Evolutionary conservation across 1,140 invertebrate genomes (phyloP), one percentile per base, ranked within the genome.

Genomic region (Drosophila pandora): DNA sequence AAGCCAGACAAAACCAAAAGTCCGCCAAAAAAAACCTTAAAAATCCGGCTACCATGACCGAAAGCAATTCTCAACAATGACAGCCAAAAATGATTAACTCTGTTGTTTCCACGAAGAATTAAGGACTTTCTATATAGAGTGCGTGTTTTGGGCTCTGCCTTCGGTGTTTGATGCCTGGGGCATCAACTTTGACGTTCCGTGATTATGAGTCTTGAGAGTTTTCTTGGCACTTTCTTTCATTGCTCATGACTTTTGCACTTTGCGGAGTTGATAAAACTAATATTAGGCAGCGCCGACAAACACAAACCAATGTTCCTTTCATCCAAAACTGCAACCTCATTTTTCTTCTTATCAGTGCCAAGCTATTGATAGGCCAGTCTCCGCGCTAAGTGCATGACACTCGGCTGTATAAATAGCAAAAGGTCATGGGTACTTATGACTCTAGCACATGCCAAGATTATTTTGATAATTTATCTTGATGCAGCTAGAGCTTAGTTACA

Each of bases 181-280:
- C 70, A 82, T 87, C 87, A 88, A 76, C 71, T 88, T 75, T 88
- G 76, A 82, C 79, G 88, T 79, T 82, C 67, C 82, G 61, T 79
- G 82, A 85, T 87, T 81, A 87, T 85, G 78, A 67, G 74, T 70
- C 77, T 74, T 75, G 50, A 74, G 68, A 74, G 62, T 62, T 70
- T 55, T 39, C 21, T 28, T 7, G 41, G n/a, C 37, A 8, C 2
- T 45, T 32, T 57, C 34, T 57, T 59, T 53, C 47, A 28, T n/a
- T 65, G 62, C 28, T 53, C 77, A 74, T 85, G 81, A 87, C 81
- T 87, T 85, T 85, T 74, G 77, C 82, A 81, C 81, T 85, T 85
- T 85, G 59, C 52, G n/a, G 65, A 85, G 81, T 81, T 84, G 67
- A 59, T 65, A 61, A 80, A 85, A 85, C 74, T 81, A 80, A 84